Base-by-base conservation (phyloP, 1,140 invertebrate species). In the Meloidogyne hapla region DNA sequence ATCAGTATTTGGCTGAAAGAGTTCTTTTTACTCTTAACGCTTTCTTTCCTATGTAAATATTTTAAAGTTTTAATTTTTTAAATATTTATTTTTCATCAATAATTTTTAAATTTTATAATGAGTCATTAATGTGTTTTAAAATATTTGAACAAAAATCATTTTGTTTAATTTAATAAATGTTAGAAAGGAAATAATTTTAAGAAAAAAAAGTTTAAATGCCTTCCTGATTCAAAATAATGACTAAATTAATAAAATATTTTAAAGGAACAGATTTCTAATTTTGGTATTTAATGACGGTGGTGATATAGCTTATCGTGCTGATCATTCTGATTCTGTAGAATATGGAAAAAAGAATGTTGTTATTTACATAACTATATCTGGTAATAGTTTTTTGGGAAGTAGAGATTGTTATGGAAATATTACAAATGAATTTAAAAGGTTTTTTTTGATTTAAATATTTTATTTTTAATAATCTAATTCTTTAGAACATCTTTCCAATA, bases 361-460 rank as follows among this genome's bases (percentile, higher is more conserved):
- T 61, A 45, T 70, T 21, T 70, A 70, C 28, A 70, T 70, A 28
- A 33, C 38, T 28, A 26, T 70, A 6, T 38, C 18, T 18, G 38
- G 42, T 26, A 8, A 70, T 26, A 23, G 28, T 56, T 70, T 18
- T 70, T 45, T 56, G n/a, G 68, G 68, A 15, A 42, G 8, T 26
- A 45, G 1, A 13, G n/a, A 70, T 18, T 70, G 68, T 42, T 70
- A 70, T 28, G 68, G 68, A 61, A 21, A 70, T 28, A 5, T 70
- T 28, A 70, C 15, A 25, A 28, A 45, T 61, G 61, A 70, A 70
- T 70, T 70, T 28, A 23, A 45, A 42, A 70, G 33, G 68, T 70
- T 18, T n/a, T 15, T 4, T 4, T 10, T 13, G 9, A 12, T 12
- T 65, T 12, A 65, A 26, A 10, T 33, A 12, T 6, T 63, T 63